Base-by-base conservation (phyloP, 1,140 invertebrate genomes). In the Leguminivora glycinivorella region DNA sequence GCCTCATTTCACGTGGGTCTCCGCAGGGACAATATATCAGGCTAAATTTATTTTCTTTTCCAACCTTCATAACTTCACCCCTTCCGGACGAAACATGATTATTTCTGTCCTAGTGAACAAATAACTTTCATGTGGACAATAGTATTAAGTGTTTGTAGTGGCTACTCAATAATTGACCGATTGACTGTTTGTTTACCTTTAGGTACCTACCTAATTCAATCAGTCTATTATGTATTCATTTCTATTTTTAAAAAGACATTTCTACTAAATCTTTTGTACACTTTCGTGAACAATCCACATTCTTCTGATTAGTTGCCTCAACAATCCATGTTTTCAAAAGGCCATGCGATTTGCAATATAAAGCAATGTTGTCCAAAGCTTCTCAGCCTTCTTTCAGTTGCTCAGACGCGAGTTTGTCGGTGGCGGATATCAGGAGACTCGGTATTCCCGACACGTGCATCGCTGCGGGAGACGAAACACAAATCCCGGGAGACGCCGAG, bases 31-130 rank as follows among this genome's bases (percentile, higher is more conserved):
- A 84, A 89, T 86, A 86, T 87, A 88, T 88, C 83, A 85, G 83
- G 76, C 77, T 73, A 72, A 86, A 88, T 87, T 88, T 88, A 88
- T 89, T 87, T 86, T 87, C 84, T 84, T 84, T 74, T 75, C 67
- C 76, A 79, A 82, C 80, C 78, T 85, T 84, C 80, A 83, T 84
- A 84, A 83, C 81, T 60, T 79, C 29, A 26, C 69, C 68, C 72
- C 70, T 70, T 70, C 56, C 10, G 24, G 14, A 58, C 24, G 22
- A 4, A 56, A 58, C 56, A 58, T 26, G 56, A 58, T 58, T 58
- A 58, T 58, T 24, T 22, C 19, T 56, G 52, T 24, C 22, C 22
- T n/a, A 9, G n/a, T n/a, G 56, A 58, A 58, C 14, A 9, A 58
- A 58, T 10, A 58, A 58, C 9, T 58, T 58, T 26, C 22, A 2